A percentile compares a stretch with the other conserved stretches of the same genome.
Evolutionary conservation across 2,797 vertebrate species (phyloP).

Genomic region (Rhynchotus rufescens): DNA sequence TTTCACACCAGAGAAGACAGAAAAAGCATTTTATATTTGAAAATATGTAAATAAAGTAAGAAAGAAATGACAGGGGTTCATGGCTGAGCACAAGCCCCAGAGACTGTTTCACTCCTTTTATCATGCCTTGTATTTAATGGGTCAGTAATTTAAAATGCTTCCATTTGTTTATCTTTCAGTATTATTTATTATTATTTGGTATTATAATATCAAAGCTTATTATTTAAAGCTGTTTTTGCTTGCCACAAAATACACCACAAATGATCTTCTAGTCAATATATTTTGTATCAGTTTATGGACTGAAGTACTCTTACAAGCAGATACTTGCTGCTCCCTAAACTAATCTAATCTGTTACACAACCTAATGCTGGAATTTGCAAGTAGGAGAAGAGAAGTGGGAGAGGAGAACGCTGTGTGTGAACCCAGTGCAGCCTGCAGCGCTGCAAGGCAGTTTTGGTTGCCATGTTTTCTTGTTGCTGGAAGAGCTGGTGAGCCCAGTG

Average conservation of each 20-base stretch:
- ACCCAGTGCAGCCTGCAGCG: background rate
- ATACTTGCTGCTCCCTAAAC: background rate
- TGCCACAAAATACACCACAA: background rate
- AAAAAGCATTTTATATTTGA: background rate
- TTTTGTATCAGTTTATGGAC: slow-evolving; percentile 11
- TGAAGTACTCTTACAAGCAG: background rate
- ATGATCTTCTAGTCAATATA: background rate
- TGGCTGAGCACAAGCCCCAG: background rate
- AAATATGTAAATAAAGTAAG: background rate
- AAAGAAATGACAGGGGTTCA: slow-evolving; percentile 3
- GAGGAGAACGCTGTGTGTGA: background rate
- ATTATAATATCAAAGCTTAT: background rate
- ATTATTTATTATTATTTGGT: too few relatives aligned
- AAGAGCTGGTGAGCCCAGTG: background rate
- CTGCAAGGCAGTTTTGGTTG: background rate
- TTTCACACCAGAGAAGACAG: background rate
- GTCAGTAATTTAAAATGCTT: slow-evolving; percentile 12
- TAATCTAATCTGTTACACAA: background rate
- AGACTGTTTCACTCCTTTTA: background rate
- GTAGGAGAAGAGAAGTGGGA: background rate
- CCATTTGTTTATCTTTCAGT: background rate
- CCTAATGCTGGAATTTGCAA: slow-evolving; percentile 5
- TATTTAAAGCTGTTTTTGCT: background rate
- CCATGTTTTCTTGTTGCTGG: background rate
- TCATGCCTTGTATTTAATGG: background rate